Conservation (phyloP, 2,888 invertebrate species). For the Clunio marinus region DNA sequence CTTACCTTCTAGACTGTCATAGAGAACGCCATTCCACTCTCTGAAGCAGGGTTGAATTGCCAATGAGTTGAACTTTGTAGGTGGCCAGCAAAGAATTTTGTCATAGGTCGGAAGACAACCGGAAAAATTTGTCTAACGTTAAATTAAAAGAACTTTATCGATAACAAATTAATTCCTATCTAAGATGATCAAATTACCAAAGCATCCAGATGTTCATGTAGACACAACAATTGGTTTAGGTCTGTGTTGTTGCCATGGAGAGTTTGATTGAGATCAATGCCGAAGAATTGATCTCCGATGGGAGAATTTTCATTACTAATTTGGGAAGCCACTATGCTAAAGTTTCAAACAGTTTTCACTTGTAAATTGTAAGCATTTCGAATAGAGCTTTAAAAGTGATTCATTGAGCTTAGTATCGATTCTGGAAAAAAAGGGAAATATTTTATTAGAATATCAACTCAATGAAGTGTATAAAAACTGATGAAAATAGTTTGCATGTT, state of each 20-base stretch:
- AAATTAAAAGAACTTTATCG: not conserved
- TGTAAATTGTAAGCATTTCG: not conserved
- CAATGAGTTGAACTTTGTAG: slow-evolving; percentile 63
- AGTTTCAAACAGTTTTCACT: not conserved
- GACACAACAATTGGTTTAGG: not conserved
- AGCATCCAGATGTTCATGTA: not conserved
- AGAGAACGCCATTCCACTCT: slow-evolving; percentile 70
- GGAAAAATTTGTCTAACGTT: slow-evolving; percentile 40
- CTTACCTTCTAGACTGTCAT: slow-evolving; percentile 55
- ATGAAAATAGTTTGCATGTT: too few species aligned
- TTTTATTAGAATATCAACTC: too few species aligned
- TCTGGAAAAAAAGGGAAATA: too few species aligned
- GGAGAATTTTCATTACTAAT: slow-evolving; percentile 7
- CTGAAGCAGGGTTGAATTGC: slow-evolving; percentile 74
- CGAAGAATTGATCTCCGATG: not conserved
- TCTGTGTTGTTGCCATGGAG: not conserved
- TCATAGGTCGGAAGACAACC: slow-evolving; percentile 69
- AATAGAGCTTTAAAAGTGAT: not conserved
- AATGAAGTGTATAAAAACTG: too few species aligned
- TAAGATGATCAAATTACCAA: slow-evolving; percentile 8
- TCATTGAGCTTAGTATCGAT: too few species aligned
- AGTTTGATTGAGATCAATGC: slow-evolving; percentile 12
- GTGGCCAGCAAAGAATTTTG: slow-evolving; percentile 77
- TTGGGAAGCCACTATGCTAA: slow-evolving; percentile 23
- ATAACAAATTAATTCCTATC: not conserved